phyloP scores from a whole-genome alignment of 2,797 vertebrate genomes.

The Coluber constrictor region DNA sequence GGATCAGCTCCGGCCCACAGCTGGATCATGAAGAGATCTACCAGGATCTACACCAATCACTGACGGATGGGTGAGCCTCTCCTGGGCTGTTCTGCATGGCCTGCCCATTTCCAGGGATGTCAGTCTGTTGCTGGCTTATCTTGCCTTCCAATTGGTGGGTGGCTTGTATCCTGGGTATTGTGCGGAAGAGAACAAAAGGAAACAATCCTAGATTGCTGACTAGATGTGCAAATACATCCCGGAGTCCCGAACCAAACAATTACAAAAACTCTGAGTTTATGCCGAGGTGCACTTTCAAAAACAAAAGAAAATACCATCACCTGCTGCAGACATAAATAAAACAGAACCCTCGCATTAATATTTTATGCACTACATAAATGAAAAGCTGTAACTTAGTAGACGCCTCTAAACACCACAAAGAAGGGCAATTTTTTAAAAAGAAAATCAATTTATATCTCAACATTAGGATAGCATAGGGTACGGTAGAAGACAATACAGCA shows the following conservation, averaged over 20 bases:
- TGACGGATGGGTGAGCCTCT: conserved; percentile 89
- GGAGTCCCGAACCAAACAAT: conserved; percentile 34
- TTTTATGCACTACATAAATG: conserved; percentile 42
- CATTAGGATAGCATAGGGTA: too few species aligned
- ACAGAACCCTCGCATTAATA: conserved; percentile 42
- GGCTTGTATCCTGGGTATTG: conserved; percentile 85
- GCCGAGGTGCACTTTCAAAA: conserved; percentile 30
- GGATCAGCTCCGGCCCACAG: conserved; percentile 89
- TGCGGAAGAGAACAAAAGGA: conserved; percentile 72
- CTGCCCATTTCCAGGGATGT: conserved; percentile 89
- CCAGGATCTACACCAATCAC: conserved; percentile 88
- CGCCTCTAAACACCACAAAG: conserved; percentile 36
- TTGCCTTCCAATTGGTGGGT: conserved; percentile 98
- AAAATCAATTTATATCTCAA: not conserved
- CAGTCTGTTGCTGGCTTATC: conserved; percentile 85
- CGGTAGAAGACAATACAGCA: fast-evolving
- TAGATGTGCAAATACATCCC: not conserved
- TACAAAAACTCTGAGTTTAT: conserved; percentile 10
- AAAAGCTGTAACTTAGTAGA: conserved; percentile 11
- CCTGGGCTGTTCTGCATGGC: conserved; percentile 84
- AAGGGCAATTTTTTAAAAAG: conserved; percentile 12
- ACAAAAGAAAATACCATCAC: conserved; percentile 25
- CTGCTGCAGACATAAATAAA: conserved; percentile 45
- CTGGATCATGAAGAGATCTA: conserved; percentile 89
- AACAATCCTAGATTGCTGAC: not conserved